Percentiles rank a stretch among this genome's conserved stretches.
Evolutionary conservation across 2,888 invertebrate species (phyloP).

Genomic region (Ophion obscuratus): DNA sequence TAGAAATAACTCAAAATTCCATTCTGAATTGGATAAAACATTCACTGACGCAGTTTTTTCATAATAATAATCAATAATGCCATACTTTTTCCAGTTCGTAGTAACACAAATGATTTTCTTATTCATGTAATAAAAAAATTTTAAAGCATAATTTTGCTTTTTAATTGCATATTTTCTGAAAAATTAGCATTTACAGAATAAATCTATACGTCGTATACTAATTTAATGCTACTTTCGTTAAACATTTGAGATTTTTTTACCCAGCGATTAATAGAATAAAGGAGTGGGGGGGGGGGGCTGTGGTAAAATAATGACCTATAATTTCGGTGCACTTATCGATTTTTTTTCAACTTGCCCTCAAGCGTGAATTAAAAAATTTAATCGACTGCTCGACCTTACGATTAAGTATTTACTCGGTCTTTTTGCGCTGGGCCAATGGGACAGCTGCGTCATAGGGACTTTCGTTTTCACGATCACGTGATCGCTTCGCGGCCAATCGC

Average conservation of each 20-base stretch:
- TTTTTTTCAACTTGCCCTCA: background rate
- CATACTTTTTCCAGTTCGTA: too few relatives aligned
- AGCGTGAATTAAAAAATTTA: background rate
- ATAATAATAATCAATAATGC: too few relatives aligned
- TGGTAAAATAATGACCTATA: background rate
- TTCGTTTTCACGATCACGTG: background rate
- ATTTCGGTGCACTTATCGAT: background rate
- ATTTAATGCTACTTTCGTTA: background rate
- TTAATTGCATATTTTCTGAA: too few relatives aligned
- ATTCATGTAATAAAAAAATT: too few relatives aligned
- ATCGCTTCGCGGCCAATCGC: too few relatives aligned
- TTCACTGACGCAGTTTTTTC: too few relatives aligned
- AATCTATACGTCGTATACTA: background rate
- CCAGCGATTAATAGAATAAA: background rate
- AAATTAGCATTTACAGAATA: too few relatives aligned
- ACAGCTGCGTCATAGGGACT: background rate
- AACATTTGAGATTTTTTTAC: background rate
- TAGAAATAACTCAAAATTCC: too few relatives aligned
- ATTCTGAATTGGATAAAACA: too few relatives aligned
- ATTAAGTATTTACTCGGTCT: background rate
- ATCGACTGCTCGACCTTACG: background rate
- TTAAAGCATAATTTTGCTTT: too few relatives aligned
- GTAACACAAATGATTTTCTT: too few relatives aligned
- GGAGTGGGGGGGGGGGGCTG: background rate
- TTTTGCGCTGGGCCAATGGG: background rate